A percentile compares a stretch with the other conserved stretches of the same genome.
These are phyloP conservation scores for Periphyllus acericola DNA, from an alignment of 2,888 invertebrate species.

Conservation along the genomic window DNA sequence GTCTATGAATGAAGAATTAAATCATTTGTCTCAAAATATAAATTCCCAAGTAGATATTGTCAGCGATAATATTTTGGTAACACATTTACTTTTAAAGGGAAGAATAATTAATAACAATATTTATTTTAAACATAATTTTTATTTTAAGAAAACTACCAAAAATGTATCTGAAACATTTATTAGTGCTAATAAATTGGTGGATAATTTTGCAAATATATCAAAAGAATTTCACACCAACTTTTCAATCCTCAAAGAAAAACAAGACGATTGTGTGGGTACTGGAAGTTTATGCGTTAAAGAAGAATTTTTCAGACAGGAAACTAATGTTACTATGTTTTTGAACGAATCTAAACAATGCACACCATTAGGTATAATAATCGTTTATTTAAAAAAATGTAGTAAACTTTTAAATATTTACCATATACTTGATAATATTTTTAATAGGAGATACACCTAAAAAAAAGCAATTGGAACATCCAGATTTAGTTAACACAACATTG, in stretches of 20 bases:
- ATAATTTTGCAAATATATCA: slow-evolving; percentile 31
- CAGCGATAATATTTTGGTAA: slow-evolving; percentile 37
- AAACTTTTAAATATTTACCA: background rate
- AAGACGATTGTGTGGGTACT: slow-evolving; percentile 47
- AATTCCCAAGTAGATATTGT: slow-evolving; percentile 13
- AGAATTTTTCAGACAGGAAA: slow-evolving; percentile 59
- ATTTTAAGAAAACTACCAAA: slow-evolving; percentile 22
- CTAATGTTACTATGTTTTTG: slow-evolving; percentile 49
- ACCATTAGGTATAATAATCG: slow-evolving; percentile 32
- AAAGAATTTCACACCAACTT: slow-evolving; percentile 37
- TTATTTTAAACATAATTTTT: slow-evolving; percentile 16
- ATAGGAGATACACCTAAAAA: slow-evolving; percentile 65
- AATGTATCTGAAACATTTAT: background rate
- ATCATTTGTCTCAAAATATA: slow-evolving; percentile 22
- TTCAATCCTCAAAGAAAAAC: slow-evolving; percentile 46
- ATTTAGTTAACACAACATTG: slow-evolving; percentile 46
- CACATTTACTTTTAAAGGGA: background rate
- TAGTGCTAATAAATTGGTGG: slow-evolving; percentile 7
- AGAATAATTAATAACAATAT: background rate
- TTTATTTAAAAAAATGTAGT: background rate
- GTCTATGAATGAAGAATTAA: slow-evolving; percentile 16
- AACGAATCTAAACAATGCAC: slow-evolving; percentile 46
- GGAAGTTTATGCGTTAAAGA: slow-evolving; percentile 56
- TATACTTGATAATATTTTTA: background rate
- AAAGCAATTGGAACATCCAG: slow-evolving; percentile 62